Base-by-base conservation (phyloP, 2,797 vertebrate genomes). In the Mallotus villosus region DNA sequence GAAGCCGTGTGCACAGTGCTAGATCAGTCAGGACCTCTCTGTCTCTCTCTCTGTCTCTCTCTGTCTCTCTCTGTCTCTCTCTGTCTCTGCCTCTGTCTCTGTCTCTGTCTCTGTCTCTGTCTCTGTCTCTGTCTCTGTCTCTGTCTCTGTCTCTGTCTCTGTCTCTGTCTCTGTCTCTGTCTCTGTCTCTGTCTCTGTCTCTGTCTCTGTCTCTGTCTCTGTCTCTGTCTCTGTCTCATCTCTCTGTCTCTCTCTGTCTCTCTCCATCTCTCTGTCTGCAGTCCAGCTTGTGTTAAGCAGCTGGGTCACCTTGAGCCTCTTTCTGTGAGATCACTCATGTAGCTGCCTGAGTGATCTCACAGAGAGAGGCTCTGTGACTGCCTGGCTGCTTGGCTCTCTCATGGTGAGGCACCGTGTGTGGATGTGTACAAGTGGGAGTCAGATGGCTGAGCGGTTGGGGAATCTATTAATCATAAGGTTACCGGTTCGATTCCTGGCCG, bases 331-430 rank as follows among this genome's bases (percentile, higher is more conserved):
- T 53, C 12, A 67, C 9, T 70, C 22, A 1, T 0, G 58, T 73
- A 21, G 19, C 32, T 57, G 7, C 0, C 58, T 63, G 9, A 34
- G 12, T 25, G 24, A 25, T 22, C 24, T 12, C 58, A 60, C 27
- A 24, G 11, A n/a, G n/a, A 60, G 27, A 25, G 27, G 16, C 17
- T 22, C 11, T 24, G n/a, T 63, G 61, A 7, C 25, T 5, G 4
- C n/a, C 16, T n/a, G 19, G 19, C 62, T 51, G 14, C 49, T 70
- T 34, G 77, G 79, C 68, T 72, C 70, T 80, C 87, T 91, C 89
- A 89, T 46, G 65, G 60, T 70, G 70, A 75, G 77, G 78, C 70
- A 69, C 75, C 60, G 57, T 67, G 17, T 60, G n/a, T 57, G 51
- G 27, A 22, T 32, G 27, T 37, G 41, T 17, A 25, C 51, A 32